A percentile compares a stretch with the other conserved stretches of the same genome.
These are phyloP conservation scores for Aptenodytes forsteri DNA, from an alignment of 2,113 vertebrate species.

Conservation along the genomic window DNA sequence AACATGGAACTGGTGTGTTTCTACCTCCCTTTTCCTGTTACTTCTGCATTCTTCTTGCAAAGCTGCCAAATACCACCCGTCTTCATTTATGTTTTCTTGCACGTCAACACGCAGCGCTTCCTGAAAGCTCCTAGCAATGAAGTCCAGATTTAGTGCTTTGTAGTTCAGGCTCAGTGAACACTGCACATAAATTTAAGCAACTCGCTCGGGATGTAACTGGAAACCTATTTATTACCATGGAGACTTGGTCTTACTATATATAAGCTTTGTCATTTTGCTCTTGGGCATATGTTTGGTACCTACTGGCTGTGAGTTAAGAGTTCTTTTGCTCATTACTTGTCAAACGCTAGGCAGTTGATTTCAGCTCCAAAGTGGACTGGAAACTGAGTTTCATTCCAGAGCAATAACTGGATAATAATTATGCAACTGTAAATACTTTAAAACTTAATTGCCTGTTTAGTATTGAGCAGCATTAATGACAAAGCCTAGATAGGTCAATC, in stretches of 20 bases:
- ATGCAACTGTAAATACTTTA: slow-evolving; percentile 32
- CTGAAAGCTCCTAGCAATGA: neutral
- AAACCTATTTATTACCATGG: neutral
- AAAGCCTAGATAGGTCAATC: neutral
- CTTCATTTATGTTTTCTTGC: neutral
- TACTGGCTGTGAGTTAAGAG: neutral
- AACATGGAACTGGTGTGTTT: neutral
- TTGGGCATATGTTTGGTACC: neutral
- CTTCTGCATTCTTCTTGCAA: neutral
- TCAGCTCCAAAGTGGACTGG: neutral
- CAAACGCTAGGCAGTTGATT: neutral
- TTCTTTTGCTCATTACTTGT: neutral
- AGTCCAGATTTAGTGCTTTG: neutral
- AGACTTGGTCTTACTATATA: neutral
- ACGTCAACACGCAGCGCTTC: neutral
- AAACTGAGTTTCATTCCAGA: slow-evolving; percentile 10
- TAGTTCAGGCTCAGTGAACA: neutral
- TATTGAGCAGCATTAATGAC: neutral
- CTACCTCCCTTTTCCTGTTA: neutral
- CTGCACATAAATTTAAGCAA: neutral
- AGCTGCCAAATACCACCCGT: neutral
- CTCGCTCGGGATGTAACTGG: neutral
- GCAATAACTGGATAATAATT: neutral
- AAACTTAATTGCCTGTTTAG: slow-evolving; percentile 43
- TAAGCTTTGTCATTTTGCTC: neutral